Base-by-base conservation (phyloP, 2,888 invertebrate species). In the Ochropacha duplaris region DNA sequence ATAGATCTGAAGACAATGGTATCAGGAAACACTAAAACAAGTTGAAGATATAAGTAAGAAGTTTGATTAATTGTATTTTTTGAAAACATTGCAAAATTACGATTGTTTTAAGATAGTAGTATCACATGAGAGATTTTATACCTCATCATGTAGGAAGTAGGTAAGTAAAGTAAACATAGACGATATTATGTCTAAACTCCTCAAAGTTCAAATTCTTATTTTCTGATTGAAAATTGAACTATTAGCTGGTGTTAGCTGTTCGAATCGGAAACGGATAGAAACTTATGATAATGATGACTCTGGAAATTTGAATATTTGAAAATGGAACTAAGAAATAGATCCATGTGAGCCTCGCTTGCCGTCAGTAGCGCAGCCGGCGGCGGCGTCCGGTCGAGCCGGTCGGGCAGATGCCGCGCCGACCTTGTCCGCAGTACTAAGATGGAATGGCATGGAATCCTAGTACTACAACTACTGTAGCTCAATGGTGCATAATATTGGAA, bases 361-460 rank as follows among this genome's bases (percentile, higher is more conserved):
- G 55, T 52, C 56, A 54, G 58, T 59, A 50, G 56, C 66, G 71
- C 74, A 70, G 74, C 70, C 74, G 77, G 65, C 81, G 79, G 83
- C 80, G 79, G 81, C 81, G 80, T 80, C 84, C 80, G 79, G 81
- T 82, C 72, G 68, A 68, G 75, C 80, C 79, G 75, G 80, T 79
- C 78, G 71, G 66, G 79, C 85, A 85, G 81, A 85, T 85, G 85
- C 72, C 64, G 58, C 52, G 63, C 66, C 70, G 81, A 67, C 79
- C 79, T 79, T 79, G 79, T 64, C 69, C 72, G 64, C n/a, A 49
- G 54, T 54, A 59, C 58, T 50, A 44, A 44, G 54, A 49, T 36
- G 54, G 52, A 54, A 49, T 54, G 26, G 52, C 50, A 49, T 54
- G 26, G 50, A 36, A 50, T 44, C 50, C 39, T 24, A 34, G 54